Percentiles rank a stretch among this genome's conserved stretches.
Evolutionary conservation across 2,113 vertebrate genomes (phyloP).

Genomic region (Aptenodytes forsteri): DNA sequence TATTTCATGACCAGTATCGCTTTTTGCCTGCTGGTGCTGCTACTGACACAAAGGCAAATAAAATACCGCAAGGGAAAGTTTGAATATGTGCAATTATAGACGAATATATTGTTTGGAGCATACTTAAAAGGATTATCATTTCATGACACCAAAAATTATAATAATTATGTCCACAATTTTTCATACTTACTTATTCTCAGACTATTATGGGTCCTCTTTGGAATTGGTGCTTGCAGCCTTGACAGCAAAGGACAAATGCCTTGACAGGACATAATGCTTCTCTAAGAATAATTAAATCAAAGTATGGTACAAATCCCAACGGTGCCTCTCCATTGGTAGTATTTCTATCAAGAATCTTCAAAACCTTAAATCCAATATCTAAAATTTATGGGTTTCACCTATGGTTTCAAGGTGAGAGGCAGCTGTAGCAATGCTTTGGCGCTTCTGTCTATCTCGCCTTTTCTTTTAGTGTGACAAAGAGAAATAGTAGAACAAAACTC

Average conservation of each 20-base stretch:
- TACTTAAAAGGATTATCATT: neutral
- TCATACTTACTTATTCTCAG: neutral
- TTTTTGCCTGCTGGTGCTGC: neutral
- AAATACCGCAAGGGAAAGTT: neutral
- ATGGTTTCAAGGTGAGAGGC: constrained; percentile 56
- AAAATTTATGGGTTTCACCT: constrained; percentile 34
- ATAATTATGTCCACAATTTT: neutral
- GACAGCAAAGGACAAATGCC: constrained; percentile 71
- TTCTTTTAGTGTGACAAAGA: neutral
- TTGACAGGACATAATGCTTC: constrained; percentile 38
- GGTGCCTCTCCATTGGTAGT: constrained; percentile 46
- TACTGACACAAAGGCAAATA: neutral
- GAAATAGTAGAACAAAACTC: neutral
- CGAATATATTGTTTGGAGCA: neutral
- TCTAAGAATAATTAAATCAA: constrained; percentile 66
- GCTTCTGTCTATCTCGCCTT: neutral
- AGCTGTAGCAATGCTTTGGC: neutral
- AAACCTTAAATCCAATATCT: constrained; percentile 47
- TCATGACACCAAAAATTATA: neutral
- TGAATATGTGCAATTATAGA: neutral
- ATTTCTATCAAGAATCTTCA: constrained; percentile 58
- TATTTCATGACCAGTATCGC: neutral
- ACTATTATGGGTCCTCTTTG: neutral
- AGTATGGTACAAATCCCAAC: constrained; percentile 44
- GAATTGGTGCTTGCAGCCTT: constrained; percentile 11